Base-by-base conservation (phyloP, 2,113 vertebrate species). In the Protobothrops mucrosquamatus region DNA sequence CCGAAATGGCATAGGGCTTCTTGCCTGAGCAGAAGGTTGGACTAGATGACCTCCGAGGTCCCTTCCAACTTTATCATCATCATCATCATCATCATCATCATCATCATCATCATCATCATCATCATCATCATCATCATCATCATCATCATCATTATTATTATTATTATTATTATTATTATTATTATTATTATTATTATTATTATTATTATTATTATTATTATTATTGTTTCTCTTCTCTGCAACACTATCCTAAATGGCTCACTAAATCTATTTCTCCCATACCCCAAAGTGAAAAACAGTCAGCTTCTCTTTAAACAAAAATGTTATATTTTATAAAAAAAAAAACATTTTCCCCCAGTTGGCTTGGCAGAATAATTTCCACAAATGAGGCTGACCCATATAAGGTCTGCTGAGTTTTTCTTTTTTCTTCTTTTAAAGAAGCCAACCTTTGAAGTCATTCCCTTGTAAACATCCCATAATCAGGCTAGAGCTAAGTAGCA, bases 361-460 rank as follows among this genome's bases (percentile, higher is more conserved):
- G 39, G 24, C 54, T 43, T 43, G 34, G 54, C 23, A 39, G 20
- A 39, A 56, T 54, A 89, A 88, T 74, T 88, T 34, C 4, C 1
- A 2, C 48, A 43, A 93, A 89, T n/a, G 3, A 57, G 9, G 0
- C 0, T 74, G 89, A n/a, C 88, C 29, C n/a, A 89, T 29, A 91
- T 3, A 90, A 89, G 92, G 39, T 94, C 91, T 94, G 24, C 22
- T 85, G 74, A 94, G n/a, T 74, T 93, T 89, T 18, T 26, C 7
- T 59, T 57, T 2, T 59, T 23, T 24, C 15, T 6, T 69, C 48
- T 64, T 69, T 69, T n/a, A 15, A 61, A 69, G 2, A 88, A 93
- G 1, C 34, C 87, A 81, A 39, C 29, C 85, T 91, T 85, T 91
- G 15, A 12, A 90, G 43, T 29, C 56, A 85, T 29, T 94, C 55